phyloP scores from a whole-genome alignment of 2,113 vertebrate genomes.

The Podiceps cristatus region DNA sequence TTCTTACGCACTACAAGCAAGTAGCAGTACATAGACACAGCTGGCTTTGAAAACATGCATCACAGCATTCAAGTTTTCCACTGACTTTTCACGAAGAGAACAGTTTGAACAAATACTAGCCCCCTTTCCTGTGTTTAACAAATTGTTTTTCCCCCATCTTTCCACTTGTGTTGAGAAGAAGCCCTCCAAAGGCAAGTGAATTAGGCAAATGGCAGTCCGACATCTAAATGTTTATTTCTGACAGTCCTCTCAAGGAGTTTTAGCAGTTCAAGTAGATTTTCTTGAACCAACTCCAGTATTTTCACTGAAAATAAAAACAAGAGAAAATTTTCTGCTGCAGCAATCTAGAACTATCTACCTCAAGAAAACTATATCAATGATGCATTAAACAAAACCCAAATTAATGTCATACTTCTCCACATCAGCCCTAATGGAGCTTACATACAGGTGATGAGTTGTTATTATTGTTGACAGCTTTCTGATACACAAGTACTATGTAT shows the following conservation, averaged over 20 bases:
- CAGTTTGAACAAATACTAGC: not conserved
- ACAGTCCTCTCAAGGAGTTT: not conserved
- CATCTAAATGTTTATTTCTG: not conserved
- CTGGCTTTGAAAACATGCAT: not conserved
- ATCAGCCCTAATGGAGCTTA: not conserved
- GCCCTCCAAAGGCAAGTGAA: not conserved
- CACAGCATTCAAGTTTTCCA: not conserved
- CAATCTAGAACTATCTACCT: not conserved
- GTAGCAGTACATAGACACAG: not conserved
- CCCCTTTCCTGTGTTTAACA: not conserved
- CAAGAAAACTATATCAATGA: not conserved
- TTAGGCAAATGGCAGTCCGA: not conserved
- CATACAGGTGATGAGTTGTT: not conserved
- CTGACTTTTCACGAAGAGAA: not conserved
- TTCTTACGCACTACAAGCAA: not conserved
- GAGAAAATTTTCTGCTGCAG: not conserved
- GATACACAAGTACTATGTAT: not conserved
- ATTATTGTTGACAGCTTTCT: not conserved
- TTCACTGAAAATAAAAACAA: not conserved
- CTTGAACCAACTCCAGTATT: not conserved
- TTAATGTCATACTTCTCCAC: not conserved
- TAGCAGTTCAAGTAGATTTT: too few species aligned
- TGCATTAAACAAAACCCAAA: not conserved
- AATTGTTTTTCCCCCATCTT: rapidly evolving
- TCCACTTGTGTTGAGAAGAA: not conserved